A percentile compares a stretch with the other conserved stretches of the same genome.
Evolutionary conservation across 2,888 invertebrate species (phyloP).

Genomic region (Amphipyra tragopoginis): DNA sequence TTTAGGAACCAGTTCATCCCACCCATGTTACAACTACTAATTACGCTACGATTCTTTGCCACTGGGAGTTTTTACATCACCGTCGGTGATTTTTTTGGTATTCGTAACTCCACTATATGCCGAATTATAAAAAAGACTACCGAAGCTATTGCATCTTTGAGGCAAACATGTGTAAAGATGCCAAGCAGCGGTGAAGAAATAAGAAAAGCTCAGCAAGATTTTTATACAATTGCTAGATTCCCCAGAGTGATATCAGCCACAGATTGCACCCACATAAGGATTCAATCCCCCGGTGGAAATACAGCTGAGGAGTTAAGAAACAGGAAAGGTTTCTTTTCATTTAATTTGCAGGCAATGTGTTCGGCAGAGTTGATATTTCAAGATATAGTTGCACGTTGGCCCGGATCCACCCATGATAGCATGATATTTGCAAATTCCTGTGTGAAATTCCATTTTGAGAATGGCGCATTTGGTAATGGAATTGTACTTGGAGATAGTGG

Average conservation of each 20-base stretch:
- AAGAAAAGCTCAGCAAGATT: neutral
- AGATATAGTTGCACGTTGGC: slow-evolving; percentile 3
- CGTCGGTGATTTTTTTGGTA: slow-evolving; percentile 6
- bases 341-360: slow-evolving; percentile 8
- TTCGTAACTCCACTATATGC: slow-evolving; percentile 4
- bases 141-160: too few relatives aligned
- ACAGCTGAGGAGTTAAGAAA: slow-evolving; percentile 3
- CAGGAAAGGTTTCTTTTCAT: neutral
- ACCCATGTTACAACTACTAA: slow-evolving; percentile 5
- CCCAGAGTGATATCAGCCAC: neutral
- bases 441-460: neutral
- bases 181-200: too few relatives aligned
- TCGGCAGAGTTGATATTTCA: neutral
- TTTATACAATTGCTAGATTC: slow-evolving; percentile 2
- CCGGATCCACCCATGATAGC: slow-evolving; percentile 6
- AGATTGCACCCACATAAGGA: slow-evolving; percentile 3
- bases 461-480: slow-evolving; percentile 1
- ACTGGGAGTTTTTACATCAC: slow-evolving; percentile 14
- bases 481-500: neutral
- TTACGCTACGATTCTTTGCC: slow-evolving; percentile 8
- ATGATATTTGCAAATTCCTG: neutral
- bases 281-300: slow-evolving; percentile 5
- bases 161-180: too few relatives aligned
- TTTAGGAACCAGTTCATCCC: neutral
- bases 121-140: slow-evolving; percentile 1